A percentile compares a stretch with the other conserved stretches of the same genome.
These are phyloP conservation scores for Lathronympha strigana DNA, from an alignment of 2,888 invertebrate species.

Conservation along the genomic window DNA sequence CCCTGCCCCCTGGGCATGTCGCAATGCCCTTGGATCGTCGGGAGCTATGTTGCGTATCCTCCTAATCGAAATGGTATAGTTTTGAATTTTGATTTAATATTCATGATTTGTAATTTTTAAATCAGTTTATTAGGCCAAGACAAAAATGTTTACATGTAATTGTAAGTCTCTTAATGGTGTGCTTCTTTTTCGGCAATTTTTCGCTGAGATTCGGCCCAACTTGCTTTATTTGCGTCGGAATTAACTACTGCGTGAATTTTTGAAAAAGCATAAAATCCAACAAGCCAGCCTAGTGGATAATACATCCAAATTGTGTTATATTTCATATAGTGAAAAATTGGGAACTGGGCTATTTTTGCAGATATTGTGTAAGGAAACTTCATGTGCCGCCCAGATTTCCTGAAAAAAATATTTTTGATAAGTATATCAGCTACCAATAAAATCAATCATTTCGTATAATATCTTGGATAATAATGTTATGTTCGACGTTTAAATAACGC, in stretches of 20 bases:
- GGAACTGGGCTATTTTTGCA: slow-evolving; percentile 93
- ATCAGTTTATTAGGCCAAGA: neutral
- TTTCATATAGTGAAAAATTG: slow-evolving; percentile 87
- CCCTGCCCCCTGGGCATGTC: no score
- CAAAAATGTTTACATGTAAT: neutral
- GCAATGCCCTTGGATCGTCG: no score
- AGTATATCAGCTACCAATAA: no score
- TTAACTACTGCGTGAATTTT: slow-evolving; percentile 87
- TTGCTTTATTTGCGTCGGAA: slow-evolving; percentile 64
- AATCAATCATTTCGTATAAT: no score
- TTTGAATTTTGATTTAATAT: neutral
- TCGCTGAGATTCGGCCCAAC: slow-evolving; percentile 71
- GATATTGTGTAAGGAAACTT: slow-evolving; percentile 93
- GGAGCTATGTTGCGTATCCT: no score
- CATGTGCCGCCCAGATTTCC: slow-evolving; percentile 88
- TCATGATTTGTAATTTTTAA: neutral
- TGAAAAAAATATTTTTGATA: slow-evolving; percentile 57
- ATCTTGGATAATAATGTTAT: no score
- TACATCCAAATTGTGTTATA: slow-evolving; percentile 91
- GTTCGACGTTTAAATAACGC: no score
- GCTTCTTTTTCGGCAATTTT: slow-evolving; percentile 69
- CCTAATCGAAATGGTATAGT: no score
- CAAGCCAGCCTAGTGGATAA: slow-evolving; percentile 82
- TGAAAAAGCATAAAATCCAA: slow-evolving; percentile 86
- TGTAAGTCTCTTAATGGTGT: slow-evolving; percentile 51